A percentile compares a stretch with the other conserved stretches of the same genome.
Evolutionary conservation across 2,113 vertebrate genomes (phyloP).

Genomic region (Microcebus jonahi): DNA sequence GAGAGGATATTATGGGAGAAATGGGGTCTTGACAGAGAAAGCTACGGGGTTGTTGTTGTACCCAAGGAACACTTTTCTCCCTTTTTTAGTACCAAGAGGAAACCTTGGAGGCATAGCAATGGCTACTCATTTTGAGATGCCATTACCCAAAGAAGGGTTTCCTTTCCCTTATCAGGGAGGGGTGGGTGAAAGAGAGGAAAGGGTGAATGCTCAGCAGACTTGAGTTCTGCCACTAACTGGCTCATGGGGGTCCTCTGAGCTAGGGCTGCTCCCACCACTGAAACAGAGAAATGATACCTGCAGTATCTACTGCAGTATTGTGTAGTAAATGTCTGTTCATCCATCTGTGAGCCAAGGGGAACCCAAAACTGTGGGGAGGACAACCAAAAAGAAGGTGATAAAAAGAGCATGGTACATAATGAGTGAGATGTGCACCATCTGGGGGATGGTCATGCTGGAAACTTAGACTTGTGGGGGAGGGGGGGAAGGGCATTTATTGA

Average conservation of each 20-base stretch:
- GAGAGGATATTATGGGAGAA: background rate
- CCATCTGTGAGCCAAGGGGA: background rate
- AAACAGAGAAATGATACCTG: background rate
- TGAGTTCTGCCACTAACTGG: background rate
- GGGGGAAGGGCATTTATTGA: no score
- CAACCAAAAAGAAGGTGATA: background rate
- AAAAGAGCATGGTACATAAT: background rate
- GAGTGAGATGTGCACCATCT: no score
- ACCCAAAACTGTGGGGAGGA: background rate
- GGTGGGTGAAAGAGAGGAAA: background rate
- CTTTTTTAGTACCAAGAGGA: constrained; percentile 18
- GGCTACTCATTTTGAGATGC: background rate
- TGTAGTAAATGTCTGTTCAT: background rate
- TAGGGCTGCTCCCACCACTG: background rate
- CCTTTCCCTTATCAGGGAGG: background rate
- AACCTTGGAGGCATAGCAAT: background rate
- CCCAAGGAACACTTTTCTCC: background rate
- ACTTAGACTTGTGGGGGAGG: no score
- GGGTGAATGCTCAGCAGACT: background rate
- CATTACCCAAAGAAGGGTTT: background rate
- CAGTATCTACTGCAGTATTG: background rate
- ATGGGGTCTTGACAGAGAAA: background rate
- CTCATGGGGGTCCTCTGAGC: background rate
- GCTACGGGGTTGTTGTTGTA: background rate
- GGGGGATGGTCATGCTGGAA: no score